phyloP scores from a whole-genome alignment of 2,888 invertebrate species.

The Glaucopsyche alexis region DNA sequence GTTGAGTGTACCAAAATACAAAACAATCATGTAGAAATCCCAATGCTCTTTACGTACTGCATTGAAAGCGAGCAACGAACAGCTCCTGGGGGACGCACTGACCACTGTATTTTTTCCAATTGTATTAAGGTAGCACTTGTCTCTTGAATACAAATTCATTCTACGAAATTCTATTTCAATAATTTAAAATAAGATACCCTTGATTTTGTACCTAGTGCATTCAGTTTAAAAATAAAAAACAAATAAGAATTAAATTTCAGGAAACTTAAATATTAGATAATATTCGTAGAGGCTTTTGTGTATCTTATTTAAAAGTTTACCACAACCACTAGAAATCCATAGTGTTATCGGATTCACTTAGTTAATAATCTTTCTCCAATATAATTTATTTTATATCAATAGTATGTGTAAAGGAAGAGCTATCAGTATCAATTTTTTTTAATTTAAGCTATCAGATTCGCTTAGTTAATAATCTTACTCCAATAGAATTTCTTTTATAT shows the following conservation, averaged over 20 bases:
- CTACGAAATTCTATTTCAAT: neutral
- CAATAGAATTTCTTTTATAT: no score
- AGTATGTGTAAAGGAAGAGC: no score
- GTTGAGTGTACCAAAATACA: neutral
- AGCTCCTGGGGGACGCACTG: neutral
- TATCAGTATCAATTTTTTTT: no score
- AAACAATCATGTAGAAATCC: neutral
- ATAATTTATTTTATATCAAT: no score
- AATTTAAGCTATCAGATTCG: no score
- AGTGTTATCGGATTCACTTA: no score
- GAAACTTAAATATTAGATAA: neutral
- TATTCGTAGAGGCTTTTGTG: neutral
- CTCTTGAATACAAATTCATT: neutral
- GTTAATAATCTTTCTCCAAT: no score
- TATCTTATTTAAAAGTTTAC: no score
- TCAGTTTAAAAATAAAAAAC: no score
- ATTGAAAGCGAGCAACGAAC: constrained; percentile 5
- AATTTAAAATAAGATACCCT: neutral
- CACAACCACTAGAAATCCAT: no score
- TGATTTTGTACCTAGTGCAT: no score
- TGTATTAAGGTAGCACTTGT: neutral
- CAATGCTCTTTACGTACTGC: neutral
- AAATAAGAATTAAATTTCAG: neutral
- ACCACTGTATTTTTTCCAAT: neutral
- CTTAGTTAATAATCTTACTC: no score